These are phyloP conservation scores for Telmatherina bonti DNA, from an alignment of 2,797 vertebrate species.

Conservation along the genomic window DNA sequence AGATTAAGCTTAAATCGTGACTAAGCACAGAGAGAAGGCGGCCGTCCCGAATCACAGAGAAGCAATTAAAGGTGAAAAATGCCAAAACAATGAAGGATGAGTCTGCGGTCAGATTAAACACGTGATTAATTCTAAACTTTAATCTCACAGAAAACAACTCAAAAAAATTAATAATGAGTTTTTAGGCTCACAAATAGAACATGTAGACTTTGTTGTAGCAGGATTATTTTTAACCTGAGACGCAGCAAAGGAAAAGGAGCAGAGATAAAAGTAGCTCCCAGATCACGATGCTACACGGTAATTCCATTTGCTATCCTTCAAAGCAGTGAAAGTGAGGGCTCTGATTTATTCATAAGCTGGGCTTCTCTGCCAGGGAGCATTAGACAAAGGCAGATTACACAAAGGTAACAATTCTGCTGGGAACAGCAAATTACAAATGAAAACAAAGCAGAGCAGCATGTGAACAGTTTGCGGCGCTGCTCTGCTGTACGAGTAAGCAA, in stretches of 20 bases:
- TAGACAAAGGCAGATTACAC: slow-evolving; percentile 72
- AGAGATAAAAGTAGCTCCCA: slow-evolving; percentile 62
- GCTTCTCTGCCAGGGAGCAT: slow-evolving; percentile 71
- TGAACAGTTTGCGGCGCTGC: slow-evolving; percentile 29
- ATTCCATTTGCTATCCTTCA: slow-evolving; percentile 75
- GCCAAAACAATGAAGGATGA: slow-evolving; percentile 25
- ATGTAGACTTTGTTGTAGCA: slow-evolving; percentile 37
- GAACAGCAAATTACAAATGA: slow-evolving; percentile 73
- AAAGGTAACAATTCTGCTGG: slow-evolving; percentile 71
- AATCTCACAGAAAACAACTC: too few relatives aligned
- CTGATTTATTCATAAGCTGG: slow-evolving; percentile 83
- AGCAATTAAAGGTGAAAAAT: slow-evolving; percentile 38
- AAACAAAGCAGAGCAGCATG: slow-evolving; percentile 69
- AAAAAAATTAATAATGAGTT: slow-evolving; percentile 68
- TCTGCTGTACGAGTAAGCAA: slow-evolving; percentile 24
- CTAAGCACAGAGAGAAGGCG: slow-evolving; percentile 31
- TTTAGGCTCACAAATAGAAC: slow-evolving; percentile 37
- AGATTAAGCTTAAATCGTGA: slow-evolving; percentile 46
- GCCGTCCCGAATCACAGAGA: slow-evolving; percentile 27
- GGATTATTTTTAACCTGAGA: slow-evolving; percentile 48
- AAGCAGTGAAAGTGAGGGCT: slow-evolving; percentile 72
- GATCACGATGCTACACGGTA: slow-evolving; percentile 69
- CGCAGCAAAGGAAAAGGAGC: slow-evolving; percentile 36
- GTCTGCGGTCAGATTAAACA: slow-evolving; percentile 52
- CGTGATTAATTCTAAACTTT: slow-evolving; percentile 60